Conservation (phyloP, 1,140 invertebrate species). For the Capitella teleta region DNA sequence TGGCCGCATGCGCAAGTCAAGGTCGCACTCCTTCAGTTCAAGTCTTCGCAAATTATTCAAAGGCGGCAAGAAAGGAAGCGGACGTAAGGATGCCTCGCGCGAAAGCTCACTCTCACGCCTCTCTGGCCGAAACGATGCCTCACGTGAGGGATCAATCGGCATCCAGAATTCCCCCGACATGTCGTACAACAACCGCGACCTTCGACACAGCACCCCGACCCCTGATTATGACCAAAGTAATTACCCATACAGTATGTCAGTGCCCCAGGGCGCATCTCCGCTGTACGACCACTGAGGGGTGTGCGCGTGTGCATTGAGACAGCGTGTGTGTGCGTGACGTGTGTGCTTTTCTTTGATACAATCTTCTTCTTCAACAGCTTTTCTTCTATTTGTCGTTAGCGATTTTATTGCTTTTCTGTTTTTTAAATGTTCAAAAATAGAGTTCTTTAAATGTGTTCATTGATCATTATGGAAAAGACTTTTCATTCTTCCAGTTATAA, state of each 20-base stretch:
- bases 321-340: too few species aligned
- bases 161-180: neutral
- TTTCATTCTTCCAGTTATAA: too few species aligned
- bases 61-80: slow-evolving; percentile 2
- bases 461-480: too few species aligned
- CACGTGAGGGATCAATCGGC: slow-evolving; percentile 4
- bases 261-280: slow-evolving; percentile 3
- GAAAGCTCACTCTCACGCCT: slow-evolving; percentile 6
- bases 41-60: slow-evolving; percentile 7
- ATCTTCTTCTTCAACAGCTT: too few species aligned
- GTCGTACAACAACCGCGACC: neutral
- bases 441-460: too few species aligned
- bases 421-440: too few species aligned
- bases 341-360: too few species aligned
- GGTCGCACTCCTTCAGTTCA: slow-evolving; percentile 9
- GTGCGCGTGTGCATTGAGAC: too few species aligned
- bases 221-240: neutral
- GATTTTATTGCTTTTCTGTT: too few species aligned
- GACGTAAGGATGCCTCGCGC: neutral
- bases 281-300: slow-evolving; percentile 8
- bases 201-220: neutral
- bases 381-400: too few species aligned
- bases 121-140: neutral
- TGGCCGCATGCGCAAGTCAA: slow-evolving; percentile 4
- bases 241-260: slow-evolving; percentile 6